These are phyloP conservation scores for Ectropis grisescens DNA, from an alignment of 1,140 invertebrate species.

Conservation along the genomic window DNA sequence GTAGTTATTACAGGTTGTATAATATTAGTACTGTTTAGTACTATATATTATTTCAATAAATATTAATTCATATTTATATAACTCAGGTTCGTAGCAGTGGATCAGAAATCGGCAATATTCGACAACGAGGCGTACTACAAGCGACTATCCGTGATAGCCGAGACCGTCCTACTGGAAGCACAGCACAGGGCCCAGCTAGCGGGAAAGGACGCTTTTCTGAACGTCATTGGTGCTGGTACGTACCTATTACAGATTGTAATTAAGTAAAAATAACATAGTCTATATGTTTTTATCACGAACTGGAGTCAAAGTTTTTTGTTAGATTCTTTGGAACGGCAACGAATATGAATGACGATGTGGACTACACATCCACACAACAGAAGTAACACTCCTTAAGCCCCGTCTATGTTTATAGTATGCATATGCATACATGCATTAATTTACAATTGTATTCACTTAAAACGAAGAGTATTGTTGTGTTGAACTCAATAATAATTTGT, in stretches of 20 bases:
- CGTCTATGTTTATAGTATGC: no score
- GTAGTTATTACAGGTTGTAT: no score
- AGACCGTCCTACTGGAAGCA: slow-evolving; percentile 32
- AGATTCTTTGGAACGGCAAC: not conserved
- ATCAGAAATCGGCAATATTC: slow-evolving; percentile 21
- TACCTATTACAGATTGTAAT: not conserved
- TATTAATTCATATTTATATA: no score
- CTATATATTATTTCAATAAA: no score
- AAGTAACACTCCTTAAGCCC: no score
- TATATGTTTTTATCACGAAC: not conserved
- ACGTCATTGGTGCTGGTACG: slow-evolving; percentile 54
- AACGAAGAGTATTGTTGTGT: no score
- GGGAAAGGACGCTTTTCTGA: slow-evolving; percentile 24
- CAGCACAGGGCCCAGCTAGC: slow-evolving; percentile 19
- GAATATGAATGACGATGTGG: not conserved
- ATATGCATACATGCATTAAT: no score
- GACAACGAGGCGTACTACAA: slow-evolving; percentile 58
- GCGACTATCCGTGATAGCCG: slow-evolving; percentile 29
- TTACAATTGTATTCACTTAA: no score
- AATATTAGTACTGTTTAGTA: no score
- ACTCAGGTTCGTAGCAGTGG: no score
- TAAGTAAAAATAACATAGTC: not conserved
- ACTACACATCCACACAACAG: not conserved
- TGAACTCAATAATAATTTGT: no score
- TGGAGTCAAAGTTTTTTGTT: not conserved